These are phyloP conservation scores for Ashinkailepas kermadecensis DNA, from an alignment of 2,888 invertebrate species.

Conservation along the genomic window DNA sequence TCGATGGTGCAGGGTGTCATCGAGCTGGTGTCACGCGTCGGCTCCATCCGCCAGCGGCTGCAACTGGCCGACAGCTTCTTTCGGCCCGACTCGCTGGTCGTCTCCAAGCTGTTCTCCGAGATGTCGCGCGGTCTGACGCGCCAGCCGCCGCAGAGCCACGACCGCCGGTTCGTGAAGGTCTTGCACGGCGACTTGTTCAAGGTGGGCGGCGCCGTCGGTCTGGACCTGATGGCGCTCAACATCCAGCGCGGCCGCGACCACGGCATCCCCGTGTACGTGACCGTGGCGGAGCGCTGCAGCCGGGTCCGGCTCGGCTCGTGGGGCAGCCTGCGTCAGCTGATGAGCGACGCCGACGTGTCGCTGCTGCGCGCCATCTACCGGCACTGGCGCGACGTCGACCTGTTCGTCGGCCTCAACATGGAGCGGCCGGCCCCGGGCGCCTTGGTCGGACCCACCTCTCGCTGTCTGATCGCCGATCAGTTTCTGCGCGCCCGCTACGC, in stretches of 20 bases:
- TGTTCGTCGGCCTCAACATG: neutral
- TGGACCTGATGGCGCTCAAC: conserved; percentile 5
- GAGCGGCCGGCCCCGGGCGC: neutral
- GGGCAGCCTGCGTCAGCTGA: neutral
- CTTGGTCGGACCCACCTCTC: neutral
- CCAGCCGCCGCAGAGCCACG: neutral
- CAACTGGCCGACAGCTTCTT: neutral
- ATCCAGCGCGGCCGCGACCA: conserved; percentile 8
- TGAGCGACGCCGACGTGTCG: neutral
- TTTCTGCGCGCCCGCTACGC: conserved; percentile 12
- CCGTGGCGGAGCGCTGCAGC: neutral
- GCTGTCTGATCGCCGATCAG: conserved; percentile 2
- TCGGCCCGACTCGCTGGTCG: neutral
- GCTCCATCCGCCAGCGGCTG: neutral
- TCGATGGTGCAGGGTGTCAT: conserved; percentile 8
- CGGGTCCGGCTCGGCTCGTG: neutral
- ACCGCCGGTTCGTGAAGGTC: neutral
- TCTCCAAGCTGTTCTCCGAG: neutral
- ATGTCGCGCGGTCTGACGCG: neutral
- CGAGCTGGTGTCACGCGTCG: neutral
- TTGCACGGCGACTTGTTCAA: neutral
- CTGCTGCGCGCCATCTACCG: neutral
- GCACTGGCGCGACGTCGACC: neutral
- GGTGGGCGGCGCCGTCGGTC: neutral
- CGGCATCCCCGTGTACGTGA: neutral